Conservation (phyloP, 1,140 invertebrate species). For the Psilanteris sp. region DNA sequence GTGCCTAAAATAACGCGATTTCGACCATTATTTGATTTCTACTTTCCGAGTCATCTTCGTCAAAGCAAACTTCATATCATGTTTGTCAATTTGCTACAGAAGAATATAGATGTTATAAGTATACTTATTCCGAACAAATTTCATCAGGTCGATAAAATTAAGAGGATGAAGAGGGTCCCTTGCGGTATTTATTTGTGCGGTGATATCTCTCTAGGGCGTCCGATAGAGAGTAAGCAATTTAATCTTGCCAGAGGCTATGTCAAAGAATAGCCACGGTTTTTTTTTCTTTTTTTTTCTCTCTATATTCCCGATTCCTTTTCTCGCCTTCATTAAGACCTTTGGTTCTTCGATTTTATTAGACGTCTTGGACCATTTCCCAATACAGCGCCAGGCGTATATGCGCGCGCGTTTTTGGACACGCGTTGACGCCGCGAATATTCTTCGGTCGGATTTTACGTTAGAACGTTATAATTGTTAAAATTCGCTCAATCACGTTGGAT, state of each 20-base stretch:
- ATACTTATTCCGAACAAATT: conserved; percentile 39
- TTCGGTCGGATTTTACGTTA: too few species aligned
- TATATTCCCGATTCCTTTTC: not conserved
- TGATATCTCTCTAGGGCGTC: conserved; percentile 48
- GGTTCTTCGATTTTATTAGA: conserved; percentile 21
- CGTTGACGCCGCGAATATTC: too few species aligned
- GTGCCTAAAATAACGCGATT: too few species aligned
- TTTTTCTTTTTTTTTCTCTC: not conserved
- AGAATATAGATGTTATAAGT: conserved; percentile 33
- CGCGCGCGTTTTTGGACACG: too few species aligned
- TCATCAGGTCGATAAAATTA: conserved; percentile 55
- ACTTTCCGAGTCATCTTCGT: not conserved
- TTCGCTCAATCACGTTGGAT: too few species aligned
- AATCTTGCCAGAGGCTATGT: conserved; percentile 67
- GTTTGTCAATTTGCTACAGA: conserved; percentile 2
- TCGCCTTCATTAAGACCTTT: conserved; percentile 5
- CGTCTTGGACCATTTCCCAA: too few species aligned
- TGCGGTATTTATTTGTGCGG: conserved; percentile 55
- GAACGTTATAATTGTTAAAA: too few species aligned
- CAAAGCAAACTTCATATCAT: conserved; percentile 1
- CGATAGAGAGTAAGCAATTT: conserved; percentile 70
- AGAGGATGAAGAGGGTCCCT: conserved; percentile 29
- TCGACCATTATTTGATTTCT: not conserved
- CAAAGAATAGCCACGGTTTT: conserved; percentile 26
- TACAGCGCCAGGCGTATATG: too few species aligned